Conservation (phyloP, 2,113 vertebrate species). For the Gobio gobio region DNA sequence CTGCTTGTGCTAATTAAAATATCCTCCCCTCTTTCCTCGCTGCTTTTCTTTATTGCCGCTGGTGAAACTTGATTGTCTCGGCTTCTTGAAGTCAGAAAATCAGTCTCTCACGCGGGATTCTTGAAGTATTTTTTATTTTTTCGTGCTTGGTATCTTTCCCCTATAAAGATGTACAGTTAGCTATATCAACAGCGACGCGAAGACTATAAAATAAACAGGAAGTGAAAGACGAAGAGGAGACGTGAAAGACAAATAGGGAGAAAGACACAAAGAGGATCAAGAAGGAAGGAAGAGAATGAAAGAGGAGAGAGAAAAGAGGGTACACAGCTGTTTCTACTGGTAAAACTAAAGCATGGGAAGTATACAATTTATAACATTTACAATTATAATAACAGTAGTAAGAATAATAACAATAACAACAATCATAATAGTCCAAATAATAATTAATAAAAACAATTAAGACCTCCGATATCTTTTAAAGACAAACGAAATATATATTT, state of each 20-base stretch:
- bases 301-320: constrained; percentile 65
- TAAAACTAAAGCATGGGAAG: constrained; percentile 67
- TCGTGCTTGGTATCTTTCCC: constrained; percentile 82
- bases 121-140: constrained; percentile 75
- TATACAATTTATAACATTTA: constrained; percentile 82
- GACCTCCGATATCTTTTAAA: constrained; percentile 78
- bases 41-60: constrained; percentile 42
- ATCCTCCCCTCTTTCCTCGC: background rate
- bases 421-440: constrained; percentile 78
- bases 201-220: constrained; percentile 76
- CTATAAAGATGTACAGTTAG: constrained; percentile 85
- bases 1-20: constrained; percentile 49
- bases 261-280: constrained; percentile 69
- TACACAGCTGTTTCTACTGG: constrained; percentile 73
- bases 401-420: constrained; percentile 80
- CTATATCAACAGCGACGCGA: constrained; percentile 82
- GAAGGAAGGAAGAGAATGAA: constrained; percentile 52
- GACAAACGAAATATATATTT: constrained; percentile 72
- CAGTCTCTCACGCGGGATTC: constrained; percentile 44
- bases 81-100: constrained; percentile 31
- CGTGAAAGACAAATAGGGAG: constrained; percentile 58
- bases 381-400: constrained; percentile 80
- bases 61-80: constrained; percentile 31
- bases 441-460: constrained; percentile 74
- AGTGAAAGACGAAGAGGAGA: constrained; percentile 46